Evolutionary conservation across 2,888 invertebrate genomes (phyloP).

Genomic region (Clostera curtula): DNA sequence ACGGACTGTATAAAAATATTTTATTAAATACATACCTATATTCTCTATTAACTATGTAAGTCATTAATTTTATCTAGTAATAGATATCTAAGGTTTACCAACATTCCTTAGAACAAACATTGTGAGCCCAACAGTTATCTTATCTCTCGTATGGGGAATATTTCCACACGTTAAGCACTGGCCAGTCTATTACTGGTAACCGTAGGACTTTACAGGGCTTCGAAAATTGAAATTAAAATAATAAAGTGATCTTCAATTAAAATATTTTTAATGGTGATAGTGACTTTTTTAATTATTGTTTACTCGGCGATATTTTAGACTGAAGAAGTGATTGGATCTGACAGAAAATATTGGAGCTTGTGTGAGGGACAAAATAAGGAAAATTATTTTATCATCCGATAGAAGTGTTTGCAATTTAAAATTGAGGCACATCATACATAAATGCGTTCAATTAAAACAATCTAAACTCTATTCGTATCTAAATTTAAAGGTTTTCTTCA

Average conservation of each 20-base stretch:
- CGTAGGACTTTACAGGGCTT: background rate
- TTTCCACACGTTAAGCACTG: constrained; percentile 20
- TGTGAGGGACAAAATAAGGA: background rate
- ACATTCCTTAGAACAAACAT: background rate
- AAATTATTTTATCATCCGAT: background rate
- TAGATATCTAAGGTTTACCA: no score
- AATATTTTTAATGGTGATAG: background rate
- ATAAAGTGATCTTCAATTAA: background rate
- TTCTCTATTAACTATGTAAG: no score
- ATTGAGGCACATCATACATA: no score
- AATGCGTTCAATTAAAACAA: no score
- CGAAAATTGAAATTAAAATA: background rate
- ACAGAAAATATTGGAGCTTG: background rate
- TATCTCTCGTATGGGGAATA: constrained; percentile 17
- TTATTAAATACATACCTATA: no score
- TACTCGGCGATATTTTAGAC: background rate
- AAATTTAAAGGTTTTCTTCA: no score
- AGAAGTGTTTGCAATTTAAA: background rate
- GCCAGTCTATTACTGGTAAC: constrained; percentile 5
- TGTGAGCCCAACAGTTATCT: constrained; percentile 17
- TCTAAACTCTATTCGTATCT: no score
- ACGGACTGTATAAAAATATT: no score
- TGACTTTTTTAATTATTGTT: background rate
- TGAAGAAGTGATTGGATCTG: background rate
- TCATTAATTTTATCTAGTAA: no score